A percentile compares a stretch with the other conserved stretches of the same genome.
Evolutionary conservation across 2,888 invertebrate genomes (phyloP).

Genomic region (Papilio gigon): DNA sequence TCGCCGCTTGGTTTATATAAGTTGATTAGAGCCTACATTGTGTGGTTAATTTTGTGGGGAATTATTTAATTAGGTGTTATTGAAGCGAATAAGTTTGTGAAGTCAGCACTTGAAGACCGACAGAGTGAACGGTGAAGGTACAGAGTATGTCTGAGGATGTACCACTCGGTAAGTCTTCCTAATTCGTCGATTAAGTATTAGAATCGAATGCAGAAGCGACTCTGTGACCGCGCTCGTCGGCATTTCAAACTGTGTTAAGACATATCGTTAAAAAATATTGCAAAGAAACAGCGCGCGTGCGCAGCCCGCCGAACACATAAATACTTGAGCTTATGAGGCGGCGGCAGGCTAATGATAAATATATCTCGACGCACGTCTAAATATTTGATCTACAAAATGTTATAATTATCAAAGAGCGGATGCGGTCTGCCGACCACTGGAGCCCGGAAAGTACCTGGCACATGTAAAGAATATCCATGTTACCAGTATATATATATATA

Average conservation of each 20-base stretch:
- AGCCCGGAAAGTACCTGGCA: neutral
- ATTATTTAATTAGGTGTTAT: neutral
- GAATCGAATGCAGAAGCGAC: no score
- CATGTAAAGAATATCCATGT: neutral
- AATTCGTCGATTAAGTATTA: no score
- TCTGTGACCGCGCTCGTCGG: no score
- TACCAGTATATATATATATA: neutral
- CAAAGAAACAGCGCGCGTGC: constrained; percentile 12
- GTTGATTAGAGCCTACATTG: no score
- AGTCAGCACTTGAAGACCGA: neutral
- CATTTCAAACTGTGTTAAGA: constrained; percentile 23
- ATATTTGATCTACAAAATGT: constrained; percentile 29
- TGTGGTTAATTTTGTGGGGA: neutral
- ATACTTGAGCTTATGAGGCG: constrained; percentile 26
- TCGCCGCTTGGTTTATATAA: no score
- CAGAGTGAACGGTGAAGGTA: neutral
- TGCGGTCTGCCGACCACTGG: neutral
- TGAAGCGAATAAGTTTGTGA: neutral
- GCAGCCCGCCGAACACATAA: constrained; percentile 24
- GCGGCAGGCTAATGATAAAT: constrained; percentile 27
- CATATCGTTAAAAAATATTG: constrained; percentile 18
- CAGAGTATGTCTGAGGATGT: neutral
- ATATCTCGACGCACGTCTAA: constrained; percentile 27
- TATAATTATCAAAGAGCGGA: constrained; percentile 19
- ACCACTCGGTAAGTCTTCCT: neutral